Evolutionary conservation across 2,113 vertebrate genomes (phyloP).

Genomic region (Monopterus albus): DNA sequence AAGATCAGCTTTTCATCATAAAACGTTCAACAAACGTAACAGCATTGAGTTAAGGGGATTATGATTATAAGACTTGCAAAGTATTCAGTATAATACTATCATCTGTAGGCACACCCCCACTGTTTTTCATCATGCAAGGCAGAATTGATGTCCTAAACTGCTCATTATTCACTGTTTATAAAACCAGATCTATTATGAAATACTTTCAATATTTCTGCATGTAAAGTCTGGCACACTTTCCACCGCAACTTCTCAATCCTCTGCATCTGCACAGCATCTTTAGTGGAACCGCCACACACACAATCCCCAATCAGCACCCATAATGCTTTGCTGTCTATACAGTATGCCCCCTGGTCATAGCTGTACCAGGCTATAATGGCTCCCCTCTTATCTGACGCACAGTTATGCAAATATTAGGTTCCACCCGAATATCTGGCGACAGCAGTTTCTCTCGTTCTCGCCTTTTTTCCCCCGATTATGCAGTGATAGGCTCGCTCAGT

Average conservation of each 20-base stretch:
- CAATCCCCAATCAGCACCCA: slow-evolving; percentile 66
- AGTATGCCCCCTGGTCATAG: slow-evolving; percentile 59
- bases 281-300: slow-evolving; percentile 65
- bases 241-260: slow-evolving; percentile 43
- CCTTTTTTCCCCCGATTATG: slow-evolving; percentile 56
- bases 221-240: slow-evolving; percentile 59
- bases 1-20: slow-evolving; percentile 61
- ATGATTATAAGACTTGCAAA: slow-evolving; percentile 59
- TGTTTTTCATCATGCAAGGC: slow-evolving; percentile 39
- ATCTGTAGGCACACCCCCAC: slow-evolving; percentile 43
- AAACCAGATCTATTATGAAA: slow-evolving; percentile 39
- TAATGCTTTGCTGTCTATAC: slow-evolving; percentile 62
- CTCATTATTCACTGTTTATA: slow-evolving; percentile 55
- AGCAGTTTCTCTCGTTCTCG: slow-evolving; percentile 62
- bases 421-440: slow-evolving; percentile 69
- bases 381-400: slow-evolving; percentile 70
- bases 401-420: slow-evolving; percentile 79
- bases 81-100: slow-evolving; percentile 62
- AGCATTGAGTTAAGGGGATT: slow-evolving; percentile 67
- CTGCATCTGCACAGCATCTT: slow-evolving; percentile 64
- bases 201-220: slow-evolving; percentile 54
- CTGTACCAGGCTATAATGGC: slow-evolving; percentile 68
- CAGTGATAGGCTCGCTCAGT: slow-evolving; percentile 65
- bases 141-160: slow-evolving; percentile 56
- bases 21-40: slow-evolving; percentile 54